These are phyloP conservation scores for Tetheella fluctuosa DNA, from an alignment of 2,888 invertebrate species.

Conservation along the genomic window DNA sequence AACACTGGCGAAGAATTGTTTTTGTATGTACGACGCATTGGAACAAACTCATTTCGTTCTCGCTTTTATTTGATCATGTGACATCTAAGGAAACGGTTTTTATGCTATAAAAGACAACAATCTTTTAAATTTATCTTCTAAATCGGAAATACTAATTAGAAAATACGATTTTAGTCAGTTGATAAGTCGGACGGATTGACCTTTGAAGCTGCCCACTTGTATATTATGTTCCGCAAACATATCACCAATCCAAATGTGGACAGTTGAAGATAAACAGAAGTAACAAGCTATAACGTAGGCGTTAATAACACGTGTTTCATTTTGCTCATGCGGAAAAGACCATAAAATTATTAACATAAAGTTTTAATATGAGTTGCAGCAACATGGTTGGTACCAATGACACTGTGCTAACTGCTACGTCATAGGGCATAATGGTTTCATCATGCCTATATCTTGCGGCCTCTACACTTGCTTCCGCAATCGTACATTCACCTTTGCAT, in stretches of 20 bases:
- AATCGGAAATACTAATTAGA: too few species aligned
- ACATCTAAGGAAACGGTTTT: background rate
- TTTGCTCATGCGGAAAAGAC: constrained; percentile 43
- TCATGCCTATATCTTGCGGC: constrained; percentile 54
- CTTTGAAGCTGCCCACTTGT: constrained; percentile 44
- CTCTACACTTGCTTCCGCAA: constrained; percentile 70
- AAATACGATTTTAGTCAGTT: background rate
- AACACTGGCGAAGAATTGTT: constrained; percentile 3
- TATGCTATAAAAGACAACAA: background rate
- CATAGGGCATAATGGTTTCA: constrained; percentile 63
- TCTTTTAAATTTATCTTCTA: background rate
- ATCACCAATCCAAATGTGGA: constrained; percentile 33
- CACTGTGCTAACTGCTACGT: constrained; percentile 47
- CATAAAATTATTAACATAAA: constrained; percentile 32
- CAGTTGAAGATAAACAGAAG: constrained; percentile 33
- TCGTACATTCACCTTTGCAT: constrained; percentile 72
- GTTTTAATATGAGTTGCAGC: constrained; percentile 27
- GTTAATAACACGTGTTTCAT: constrained; percentile 26
- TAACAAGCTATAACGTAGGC: constrained; percentile 27
- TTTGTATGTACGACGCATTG: constrained; percentile 27
- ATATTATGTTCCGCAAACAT: constrained; percentile 62
- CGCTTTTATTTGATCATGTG: background rate
- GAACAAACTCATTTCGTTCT: constrained; percentile 14
- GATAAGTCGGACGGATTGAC: constrained; percentile 33
- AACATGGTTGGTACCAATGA: background rate